Evolutionary conservation across 2,888 invertebrate species (phyloP).

Genomic region (Coenonympha arcania): DNA sequence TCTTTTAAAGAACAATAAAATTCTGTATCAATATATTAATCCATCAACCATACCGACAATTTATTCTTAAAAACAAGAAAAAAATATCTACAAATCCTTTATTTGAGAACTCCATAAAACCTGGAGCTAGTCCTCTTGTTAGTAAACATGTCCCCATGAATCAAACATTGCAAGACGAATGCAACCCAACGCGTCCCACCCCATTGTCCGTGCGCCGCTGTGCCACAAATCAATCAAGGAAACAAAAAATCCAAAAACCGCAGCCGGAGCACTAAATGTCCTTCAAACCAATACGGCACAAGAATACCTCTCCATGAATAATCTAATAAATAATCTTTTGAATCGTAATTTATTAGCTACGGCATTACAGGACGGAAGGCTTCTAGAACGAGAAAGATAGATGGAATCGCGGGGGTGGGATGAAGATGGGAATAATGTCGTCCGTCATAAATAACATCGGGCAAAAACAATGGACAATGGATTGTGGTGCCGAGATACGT

Average conservation of each 20-base stretch:
- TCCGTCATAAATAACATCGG: slow-evolving; percentile 70
- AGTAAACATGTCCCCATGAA: slow-evolving; percentile 32
- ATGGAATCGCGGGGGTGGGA: slow-evolving; percentile 34
- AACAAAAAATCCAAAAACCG: slow-evolving; percentile 39
- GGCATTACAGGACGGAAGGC: slow-evolving; percentile 68
- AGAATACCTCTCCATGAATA: slow-evolving; percentile 62
- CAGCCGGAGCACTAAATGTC: slow-evolving; percentile 50
- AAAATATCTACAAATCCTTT: not conserved
- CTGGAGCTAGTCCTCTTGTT: slow-evolving; percentile 22
- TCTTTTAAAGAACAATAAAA: too few species aligned
- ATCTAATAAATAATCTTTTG: slow-evolving; percentile 73
- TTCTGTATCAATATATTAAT: too few species aligned
- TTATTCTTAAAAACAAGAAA: not conserved
- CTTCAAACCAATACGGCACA: slow-evolving; percentile 68
- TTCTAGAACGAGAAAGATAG: slow-evolving; percentile 42
- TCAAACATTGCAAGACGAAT: slow-evolving; percentile 30
- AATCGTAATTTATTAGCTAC: slow-evolving; percentile 67
- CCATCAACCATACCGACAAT: not conserved
- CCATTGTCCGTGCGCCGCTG: slow-evolving; percentile 35
- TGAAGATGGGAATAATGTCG: slow-evolving; percentile 49
- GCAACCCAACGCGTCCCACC: slow-evolving; percentile 24
- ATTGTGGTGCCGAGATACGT: slow-evolving; percentile 68
- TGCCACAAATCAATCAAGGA: slow-evolving; percentile 62
- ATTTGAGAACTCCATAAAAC: slow-evolving; percentile 15
- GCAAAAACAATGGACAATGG: slow-evolving; percentile 75